Conservation (phyloP, 1,140 invertebrate species). For the Andricus grossulariae region DNA sequence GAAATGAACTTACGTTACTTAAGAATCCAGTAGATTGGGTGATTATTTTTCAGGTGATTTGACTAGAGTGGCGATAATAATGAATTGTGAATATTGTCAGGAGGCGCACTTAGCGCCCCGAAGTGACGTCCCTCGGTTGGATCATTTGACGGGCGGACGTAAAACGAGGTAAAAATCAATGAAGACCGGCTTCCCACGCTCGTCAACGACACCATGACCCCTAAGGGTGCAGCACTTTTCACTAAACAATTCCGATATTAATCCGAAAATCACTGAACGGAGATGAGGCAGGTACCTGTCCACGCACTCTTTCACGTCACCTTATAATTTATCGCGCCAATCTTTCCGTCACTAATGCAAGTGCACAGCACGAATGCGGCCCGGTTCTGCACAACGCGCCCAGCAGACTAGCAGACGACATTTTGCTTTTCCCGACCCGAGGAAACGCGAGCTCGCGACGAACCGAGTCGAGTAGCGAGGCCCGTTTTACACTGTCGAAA, state of each 20-base stretch:
- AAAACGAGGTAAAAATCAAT: constrained; percentile 66
- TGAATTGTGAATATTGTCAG: neutral
- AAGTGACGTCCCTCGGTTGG: constrained; percentile 48
- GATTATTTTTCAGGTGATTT: neutral
- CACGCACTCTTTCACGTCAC: constrained; percentile 10
- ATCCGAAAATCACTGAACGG: constrained; percentile 9
- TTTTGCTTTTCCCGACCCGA: constrained; percentile 61
- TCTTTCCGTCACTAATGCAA: constrained; percentile 54
- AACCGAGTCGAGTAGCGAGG: constrained; percentile 42
- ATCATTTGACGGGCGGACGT: constrained; percentile 55
- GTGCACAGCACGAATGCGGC: constrained; percentile 50
- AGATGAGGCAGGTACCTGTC: constrained; percentile 17
- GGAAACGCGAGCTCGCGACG: constrained; percentile 45
- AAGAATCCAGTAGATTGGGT: neutral
- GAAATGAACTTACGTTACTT: neutral
- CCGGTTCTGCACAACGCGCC: constrained; percentile 67
- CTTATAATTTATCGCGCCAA: constrained; percentile 61
- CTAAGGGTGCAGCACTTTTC: constrained; percentile 26
- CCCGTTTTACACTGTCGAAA: constrained; percentile 41
- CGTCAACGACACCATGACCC: constrained; percentile 27
- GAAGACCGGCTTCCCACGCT: constrained; percentile 55
- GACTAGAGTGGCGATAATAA: constrained; percentile 8
- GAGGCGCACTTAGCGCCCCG: constrained; percentile 28
- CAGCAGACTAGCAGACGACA: constrained; percentile 70
- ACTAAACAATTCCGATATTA: constrained; percentile 8